phyloP scores from a whole-genome alignment of 1,140 invertebrate genomes.

The Orius insidiosus region DNA sequence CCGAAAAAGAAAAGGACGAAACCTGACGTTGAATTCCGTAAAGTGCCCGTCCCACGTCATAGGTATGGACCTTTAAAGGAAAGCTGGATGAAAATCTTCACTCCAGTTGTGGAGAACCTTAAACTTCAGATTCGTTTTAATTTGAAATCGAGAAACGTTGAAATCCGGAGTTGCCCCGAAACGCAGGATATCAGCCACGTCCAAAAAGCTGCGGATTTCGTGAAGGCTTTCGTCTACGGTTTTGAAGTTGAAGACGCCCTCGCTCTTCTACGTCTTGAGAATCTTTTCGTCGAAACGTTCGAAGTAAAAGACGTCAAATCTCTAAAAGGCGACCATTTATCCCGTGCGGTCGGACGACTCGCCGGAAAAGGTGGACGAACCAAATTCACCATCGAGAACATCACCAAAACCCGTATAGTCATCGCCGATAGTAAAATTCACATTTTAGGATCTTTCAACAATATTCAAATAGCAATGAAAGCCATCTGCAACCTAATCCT shows the following conservation, averaged over 20 bases:
- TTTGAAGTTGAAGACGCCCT: constrained; percentile 97
- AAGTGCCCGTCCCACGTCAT: constrained; percentile 49
- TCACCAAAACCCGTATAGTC: constrained; percentile 95
- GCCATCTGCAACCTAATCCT: constrained; percentile 96
- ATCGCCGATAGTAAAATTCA: constrained; percentile 93
- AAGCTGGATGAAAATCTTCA: constrained; percentile 95
- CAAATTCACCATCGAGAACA: constrained; percentile 98
- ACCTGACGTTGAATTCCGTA: constrained; percentile 31
- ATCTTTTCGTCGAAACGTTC: constrained; percentile 94
- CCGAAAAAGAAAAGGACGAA: constrained; percentile 31
- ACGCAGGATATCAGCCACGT: constrained; percentile 78
- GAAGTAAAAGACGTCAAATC: constrained; percentile 94
- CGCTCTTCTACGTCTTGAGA: constrained; percentile 85
- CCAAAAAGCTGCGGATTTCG: constrained; percentile 97
- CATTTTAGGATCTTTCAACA: constrained; percentile 93
- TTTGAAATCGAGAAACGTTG: constrained; percentile 75
- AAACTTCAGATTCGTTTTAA: constrained; percentile 91
- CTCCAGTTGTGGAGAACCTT: constrained; percentile 87
- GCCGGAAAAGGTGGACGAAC: constrained; percentile 95
- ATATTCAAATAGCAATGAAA: constrained; percentile 84
- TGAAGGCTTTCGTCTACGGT: constrained; percentile 87
- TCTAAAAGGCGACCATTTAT: constrained; percentile 87
- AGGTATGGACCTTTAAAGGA: constrained; percentile 88
- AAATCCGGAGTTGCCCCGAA: constrained; percentile 57
- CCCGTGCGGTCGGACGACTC: constrained; percentile 85